Conservation (phyloP, 1,140 invertebrate species). For the Bombus superbus region DNA sequence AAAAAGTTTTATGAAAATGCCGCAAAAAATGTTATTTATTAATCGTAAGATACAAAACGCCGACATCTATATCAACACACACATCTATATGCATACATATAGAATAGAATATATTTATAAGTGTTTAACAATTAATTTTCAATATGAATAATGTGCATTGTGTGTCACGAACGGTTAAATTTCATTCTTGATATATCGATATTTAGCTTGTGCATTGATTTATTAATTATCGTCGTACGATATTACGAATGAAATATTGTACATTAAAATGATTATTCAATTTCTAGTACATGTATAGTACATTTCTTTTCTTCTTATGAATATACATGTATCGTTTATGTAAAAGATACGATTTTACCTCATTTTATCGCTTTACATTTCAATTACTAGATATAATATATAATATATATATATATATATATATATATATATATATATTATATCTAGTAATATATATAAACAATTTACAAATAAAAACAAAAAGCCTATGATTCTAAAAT, state of each 20-base stretch:
- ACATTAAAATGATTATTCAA: not conserved
- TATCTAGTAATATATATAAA: not conserved
- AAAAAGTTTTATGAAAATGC: slow-evolving; percentile 64
- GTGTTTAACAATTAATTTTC: slow-evolving; percentile 31
- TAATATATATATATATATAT: too few relatives aligned
- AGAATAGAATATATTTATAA: slow-evolving; percentile 48
- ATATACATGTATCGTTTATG: not conserved
- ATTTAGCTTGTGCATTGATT: not conserved
- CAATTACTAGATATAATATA: not conserved
- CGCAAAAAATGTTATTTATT: slow-evolving; percentile 67
- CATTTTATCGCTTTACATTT: not conserved
- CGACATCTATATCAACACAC: slow-evolving; percentile 47
- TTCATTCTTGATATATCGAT: not conserved
- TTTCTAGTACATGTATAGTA: not conserved
- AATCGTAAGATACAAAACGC: slow-evolving; percentile 62
- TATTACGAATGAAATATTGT: slow-evolving; percentile 5
- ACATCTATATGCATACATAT: slow-evolving; percentile 37
- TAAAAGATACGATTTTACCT: not conserved
- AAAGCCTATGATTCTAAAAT: slow-evolving; percentile 2
- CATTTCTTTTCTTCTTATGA: not conserved
- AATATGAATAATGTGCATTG: not conserved
- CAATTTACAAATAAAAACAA: not conserved
- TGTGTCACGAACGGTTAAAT: not conserved
- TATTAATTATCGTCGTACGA: not conserved
- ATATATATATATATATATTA: not conserved